Evolutionary conservation across 2,797 vertebrate genomes (phyloP).

Genomic region (Cheirogaleus major): DNA sequence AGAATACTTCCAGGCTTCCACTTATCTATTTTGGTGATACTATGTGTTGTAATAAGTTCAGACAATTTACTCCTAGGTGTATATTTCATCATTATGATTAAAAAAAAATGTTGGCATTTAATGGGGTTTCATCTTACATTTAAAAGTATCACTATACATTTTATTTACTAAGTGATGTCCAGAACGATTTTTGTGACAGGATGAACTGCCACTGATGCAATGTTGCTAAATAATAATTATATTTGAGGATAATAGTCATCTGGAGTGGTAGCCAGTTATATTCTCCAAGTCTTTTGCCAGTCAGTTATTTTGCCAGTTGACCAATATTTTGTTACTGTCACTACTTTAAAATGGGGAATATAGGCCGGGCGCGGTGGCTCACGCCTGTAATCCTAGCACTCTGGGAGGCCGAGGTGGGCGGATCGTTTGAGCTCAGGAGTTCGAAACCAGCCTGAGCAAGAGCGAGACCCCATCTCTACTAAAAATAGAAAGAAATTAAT

Average conservation of each 20-base stretch:
- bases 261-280: not conserved
- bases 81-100: not conserved
- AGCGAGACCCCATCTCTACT: no score
- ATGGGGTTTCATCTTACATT: slow-evolving; percentile 30
- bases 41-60: slow-evolving; percentile 5
- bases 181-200: not conserved
- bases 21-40: not conserved
- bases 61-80: not conserved
- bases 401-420: no score
- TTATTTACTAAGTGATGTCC: slow-evolving; percentile 15
- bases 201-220: not conserved
- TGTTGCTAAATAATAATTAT: not conserved
- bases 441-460: no score
- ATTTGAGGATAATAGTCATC: not conserved
- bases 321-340: not conserved
- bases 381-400: no score
- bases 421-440: no score
- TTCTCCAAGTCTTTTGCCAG: not conserved
- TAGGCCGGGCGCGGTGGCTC: no score
- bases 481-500: no score
- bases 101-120: slow-evolving; percentile 19
- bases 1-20: not conserved
- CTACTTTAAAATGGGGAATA: not conserved
- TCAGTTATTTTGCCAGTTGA: not conserved
- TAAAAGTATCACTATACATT: slow-evolving; percentile 19